Percentiles rank a stretch among this genome's conserved stretches.
These are phyloP conservation scores for Gopherus flavomarginatus DNA, from an alignment of 2,113 vertebrate species.

Conservation along the genomic window DNA sequence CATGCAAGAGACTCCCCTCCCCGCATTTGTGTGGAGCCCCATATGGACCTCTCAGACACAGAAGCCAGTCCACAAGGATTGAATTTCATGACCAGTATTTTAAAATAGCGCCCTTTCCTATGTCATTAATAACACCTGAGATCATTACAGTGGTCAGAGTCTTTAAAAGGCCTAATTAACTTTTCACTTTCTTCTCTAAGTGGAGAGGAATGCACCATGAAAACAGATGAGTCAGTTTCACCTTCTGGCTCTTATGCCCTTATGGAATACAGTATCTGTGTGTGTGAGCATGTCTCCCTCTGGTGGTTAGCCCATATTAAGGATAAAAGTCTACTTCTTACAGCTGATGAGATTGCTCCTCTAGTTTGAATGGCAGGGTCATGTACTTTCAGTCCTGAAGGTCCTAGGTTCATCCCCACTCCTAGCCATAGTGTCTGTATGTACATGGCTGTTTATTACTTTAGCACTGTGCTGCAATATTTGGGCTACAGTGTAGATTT, in stretches of 20 bases:
- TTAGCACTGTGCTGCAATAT: slow-evolving; percentile 41
- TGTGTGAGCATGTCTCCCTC: background rate
- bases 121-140: slow-evolving; percentile 20
- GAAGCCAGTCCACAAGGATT: background rate
- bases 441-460: slow-evolving; percentile 26
- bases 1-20: background rate
- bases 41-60: background rate
- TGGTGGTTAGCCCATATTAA: background rate
- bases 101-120: background rate
- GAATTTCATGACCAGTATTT: slow-evolving; percentile 8
- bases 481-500: slow-evolving; percentile 67
- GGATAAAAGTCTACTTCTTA: background rate
- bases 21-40: background rate
- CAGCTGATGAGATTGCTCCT: background rate
- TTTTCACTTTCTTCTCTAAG: slow-evolving; percentile 9
- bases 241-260: background rate
- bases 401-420: background rate
- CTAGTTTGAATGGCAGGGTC: accelerated
- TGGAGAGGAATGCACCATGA: background rate
- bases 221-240: slow-evolving; percentile 2
- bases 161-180: slow-evolving; percentile 12
- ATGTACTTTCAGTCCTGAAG: background rate
- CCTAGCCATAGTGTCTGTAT: slow-evolving; percentile 3
- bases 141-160: background rate
- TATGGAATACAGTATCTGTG: background rate